Conservation (phyloP, 2,797 vertebrate species). For the Microctenopoma stevenorrisi region DNA sequence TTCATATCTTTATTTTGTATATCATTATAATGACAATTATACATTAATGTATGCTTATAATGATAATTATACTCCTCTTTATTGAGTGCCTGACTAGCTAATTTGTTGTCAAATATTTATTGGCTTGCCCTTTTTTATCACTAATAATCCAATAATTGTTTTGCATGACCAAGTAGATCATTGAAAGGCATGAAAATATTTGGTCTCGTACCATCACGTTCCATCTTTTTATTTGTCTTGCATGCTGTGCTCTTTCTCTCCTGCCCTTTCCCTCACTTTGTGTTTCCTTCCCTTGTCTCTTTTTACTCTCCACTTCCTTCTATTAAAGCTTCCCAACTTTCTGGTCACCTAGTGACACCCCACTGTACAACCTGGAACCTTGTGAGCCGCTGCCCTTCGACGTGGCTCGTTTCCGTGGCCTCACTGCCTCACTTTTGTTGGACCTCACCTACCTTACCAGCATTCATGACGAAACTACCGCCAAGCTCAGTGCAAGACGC, state of each 20-base stretch:
- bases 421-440: conserved; percentile 93
- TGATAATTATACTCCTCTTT: too few species aligned
- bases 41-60: too few species aligned
- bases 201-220: neutral
- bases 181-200: neutral
- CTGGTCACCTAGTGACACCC: conserved; percentile 99
- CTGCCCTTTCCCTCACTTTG: conserved; percentile 93
- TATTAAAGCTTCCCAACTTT: conserved; percentile 99
- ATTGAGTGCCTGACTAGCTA: neutral
- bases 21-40: too few species aligned
- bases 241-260: conserved; percentile 69
- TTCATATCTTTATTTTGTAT: neutral
- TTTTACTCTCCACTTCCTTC: conserved; percentile 86
- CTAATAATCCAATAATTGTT: conserved; percentile 5
- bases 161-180: conserved; percentile 6
- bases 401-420: conserved; percentile 92
- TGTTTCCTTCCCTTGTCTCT: conserved; percentile 86
- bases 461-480: conserved; percentile 90
- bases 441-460: conserved; percentile 97
- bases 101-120: neutral
- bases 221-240: conserved; percentile 45
- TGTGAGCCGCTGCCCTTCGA: conserved; percentile 97
- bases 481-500: conserved; percentile 87
- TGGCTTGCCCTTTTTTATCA: conserved; percentile 3
- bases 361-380: conserved; percentile 97